phyloP scores from a whole-genome alignment of 2,797 vertebrate genomes.

The Tympanoctomys barrerae region DNA sequence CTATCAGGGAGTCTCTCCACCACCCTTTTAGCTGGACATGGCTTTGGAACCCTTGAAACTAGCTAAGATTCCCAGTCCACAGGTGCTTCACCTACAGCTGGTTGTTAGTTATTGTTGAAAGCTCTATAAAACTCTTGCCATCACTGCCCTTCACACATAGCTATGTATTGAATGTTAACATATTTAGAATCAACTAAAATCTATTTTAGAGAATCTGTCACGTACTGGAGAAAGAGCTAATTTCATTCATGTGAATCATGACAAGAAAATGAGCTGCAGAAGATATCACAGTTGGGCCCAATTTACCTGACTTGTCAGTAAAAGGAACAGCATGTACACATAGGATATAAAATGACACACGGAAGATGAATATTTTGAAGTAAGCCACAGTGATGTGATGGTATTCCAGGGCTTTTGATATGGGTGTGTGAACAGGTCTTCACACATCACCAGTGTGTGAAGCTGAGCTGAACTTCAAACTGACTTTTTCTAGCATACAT shows the following conservation, averaged over 20 bases:
- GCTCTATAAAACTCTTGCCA: background rate
- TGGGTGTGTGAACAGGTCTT: background rate
- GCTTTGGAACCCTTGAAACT: background rate
- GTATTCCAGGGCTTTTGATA: background rate
- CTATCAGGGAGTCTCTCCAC: background rate
- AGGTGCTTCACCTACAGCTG: background rate
- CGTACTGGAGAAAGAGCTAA: background rate
- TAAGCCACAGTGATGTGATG: background rate
- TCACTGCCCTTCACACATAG: background rate
- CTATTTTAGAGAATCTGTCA: background rate
- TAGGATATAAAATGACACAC: background rate
- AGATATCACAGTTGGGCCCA: background rate
- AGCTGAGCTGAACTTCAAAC: background rate
- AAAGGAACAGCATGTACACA: background rate
- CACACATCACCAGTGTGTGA: background rate
- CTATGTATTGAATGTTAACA: background rate
- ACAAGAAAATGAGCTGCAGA: background rate
- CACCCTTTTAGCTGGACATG: background rate
- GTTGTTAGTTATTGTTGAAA: background rate
- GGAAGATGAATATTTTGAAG: background rate
- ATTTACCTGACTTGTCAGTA: background rate
- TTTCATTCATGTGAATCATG: background rate
- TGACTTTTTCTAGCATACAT: background rate
- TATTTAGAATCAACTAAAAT: constrained; percentile 1
- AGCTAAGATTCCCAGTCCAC: background rate